Percentiles rank a stretch among this genome's conserved stretches.
phyloP scores from a whole-genome alignment of 2,888 invertebrate genomes.

The Epsilonema sp. region DNA sequence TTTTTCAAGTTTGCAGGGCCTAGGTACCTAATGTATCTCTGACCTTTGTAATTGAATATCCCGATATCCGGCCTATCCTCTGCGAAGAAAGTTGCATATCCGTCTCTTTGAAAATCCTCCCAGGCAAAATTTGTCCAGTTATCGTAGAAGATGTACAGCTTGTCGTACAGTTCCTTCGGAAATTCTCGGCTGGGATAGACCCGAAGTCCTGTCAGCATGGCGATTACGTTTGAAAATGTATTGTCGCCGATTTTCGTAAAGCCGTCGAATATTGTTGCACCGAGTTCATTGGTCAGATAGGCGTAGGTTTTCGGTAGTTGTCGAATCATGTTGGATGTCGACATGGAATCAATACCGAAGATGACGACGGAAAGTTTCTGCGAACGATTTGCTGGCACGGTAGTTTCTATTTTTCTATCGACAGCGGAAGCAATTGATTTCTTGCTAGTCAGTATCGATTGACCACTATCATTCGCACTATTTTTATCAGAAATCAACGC shows the following conservation, averaged over 20 bases:
- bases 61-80: slow-evolving; percentile 31
- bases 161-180: slow-evolving; percentile 14
- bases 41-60: slow-evolving; percentile 27
- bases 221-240: slow-evolving; percentile 28
- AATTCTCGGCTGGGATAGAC: slow-evolving; percentile 17
- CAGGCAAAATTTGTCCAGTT: slow-evolving; percentile 9
- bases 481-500: background rate
- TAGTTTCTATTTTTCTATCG: background rate
- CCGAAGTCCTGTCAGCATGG: slow-evolving; percentile 27
- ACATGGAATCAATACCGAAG: slow-evolving; percentile 32
- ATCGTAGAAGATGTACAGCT: slow-evolving; percentile 16
- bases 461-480: no score
- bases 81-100: slow-evolving; percentile 29
- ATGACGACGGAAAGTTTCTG: slow-evolving; percentile 19
- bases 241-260: slow-evolving; percentile 32
- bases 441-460: no score
- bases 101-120: slow-evolving; percentile 8
- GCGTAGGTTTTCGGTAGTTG: slow-evolving; percentile 21
- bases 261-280: slow-evolving; percentile 14
- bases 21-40: no score
- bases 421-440: no score
- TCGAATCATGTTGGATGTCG: slow-evolving; percentile 27
- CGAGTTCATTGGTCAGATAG: slow-evolving; percentile 15
- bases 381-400: background rate
- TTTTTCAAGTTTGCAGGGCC: slow-evolving; percentile 15